These are phyloP conservation scores for Ameiurus melas DNA, from an alignment of 2,113 vertebrate genomes.

Conservation along the genomic window DNA sequence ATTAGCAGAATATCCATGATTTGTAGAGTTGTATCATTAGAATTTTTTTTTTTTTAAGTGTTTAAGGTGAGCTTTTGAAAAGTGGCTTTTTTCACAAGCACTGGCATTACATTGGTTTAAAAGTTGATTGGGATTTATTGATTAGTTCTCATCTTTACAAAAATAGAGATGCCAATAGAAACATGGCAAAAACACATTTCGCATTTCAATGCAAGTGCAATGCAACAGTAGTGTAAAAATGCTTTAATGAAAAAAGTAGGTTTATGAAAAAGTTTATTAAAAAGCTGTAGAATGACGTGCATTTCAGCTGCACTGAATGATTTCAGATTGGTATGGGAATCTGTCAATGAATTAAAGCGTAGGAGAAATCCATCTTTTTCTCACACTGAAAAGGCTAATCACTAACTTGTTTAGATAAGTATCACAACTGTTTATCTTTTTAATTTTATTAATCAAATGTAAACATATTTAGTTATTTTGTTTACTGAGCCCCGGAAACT, in stretches of 20 bases:
- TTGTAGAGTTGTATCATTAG: neutral
- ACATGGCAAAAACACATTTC: neutral
- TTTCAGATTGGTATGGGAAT: neutral
- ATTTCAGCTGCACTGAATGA: slow-evolving; percentile 3
- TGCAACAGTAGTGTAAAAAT: neutral
- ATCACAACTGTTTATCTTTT: neutral
- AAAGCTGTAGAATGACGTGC: neutral
- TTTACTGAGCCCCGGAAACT: slow-evolving; percentile 2
- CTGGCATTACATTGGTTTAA: neutral
- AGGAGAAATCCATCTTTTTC: neutral
- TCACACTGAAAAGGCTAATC: slow-evolving; percentile 18
- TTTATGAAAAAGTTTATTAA: neutral
- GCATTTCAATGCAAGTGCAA: neutral
- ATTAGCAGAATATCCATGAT: neutral
- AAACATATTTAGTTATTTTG: neutral
- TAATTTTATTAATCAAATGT: neutral
- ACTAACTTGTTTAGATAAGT: neutral
- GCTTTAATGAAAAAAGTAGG: neutral
- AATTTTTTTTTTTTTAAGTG: too few relatives aligned
- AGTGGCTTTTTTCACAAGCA: neutral
- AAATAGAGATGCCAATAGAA: neutral
- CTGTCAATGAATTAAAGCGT: neutral
- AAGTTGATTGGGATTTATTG: neutral
- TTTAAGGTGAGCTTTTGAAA: neutral
- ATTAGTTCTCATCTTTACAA: neutral